Base-by-base conservation (phyloP, 1,140 invertebrate species). In the Venturia canescens region DNA sequence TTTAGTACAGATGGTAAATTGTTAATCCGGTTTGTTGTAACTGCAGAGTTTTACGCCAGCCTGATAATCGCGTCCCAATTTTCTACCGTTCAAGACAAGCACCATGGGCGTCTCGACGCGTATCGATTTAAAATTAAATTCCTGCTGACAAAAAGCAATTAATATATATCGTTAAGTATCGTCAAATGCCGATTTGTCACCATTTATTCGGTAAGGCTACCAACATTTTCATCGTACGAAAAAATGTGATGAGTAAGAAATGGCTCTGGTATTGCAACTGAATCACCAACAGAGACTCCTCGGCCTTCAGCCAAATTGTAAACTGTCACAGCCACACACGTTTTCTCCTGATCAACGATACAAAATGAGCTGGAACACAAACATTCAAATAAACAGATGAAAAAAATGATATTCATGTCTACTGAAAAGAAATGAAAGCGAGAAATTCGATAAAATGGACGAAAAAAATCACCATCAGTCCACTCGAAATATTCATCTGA, bases 271-370 rank as follows among this genome's bases (percentile, higher is more conserved):
- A 98, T 95, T 2, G 95, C 95, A 15, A 98, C 95, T 44, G 95
- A 94, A 92, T 98, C 96, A 1, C 96, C 97, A 76, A 97, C 96
- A 78, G 96, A 97, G 66, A 97, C 95, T 53, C 96, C 97, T 88
- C 94, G 94, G 4, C 96, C 96, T 88, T 95, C 93, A 27, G 95
- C 95, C 88, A 97, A 93, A 92, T 98, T 98, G 90, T 97, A 98
- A 44, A 97, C 94, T 0, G 95, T 96, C 53, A 97, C 96, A 31
- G 94, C 93, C 44, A 96, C 90, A 87, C 96, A 97, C 0, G 92
- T 92, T 88, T 94, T 94, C 48, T 95, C 93, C 83, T 94, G 93
- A 90, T 97, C 97, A 29, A 96, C 93, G 82, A 97, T 89, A 86
- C 96, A 97, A 91, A 97, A 97, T 34, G 96, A 95, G 89, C 96